phyloP scores from a whole-genome alignment of 2,797 vertebrate genomes.

The Alectoris magna region DNA sequence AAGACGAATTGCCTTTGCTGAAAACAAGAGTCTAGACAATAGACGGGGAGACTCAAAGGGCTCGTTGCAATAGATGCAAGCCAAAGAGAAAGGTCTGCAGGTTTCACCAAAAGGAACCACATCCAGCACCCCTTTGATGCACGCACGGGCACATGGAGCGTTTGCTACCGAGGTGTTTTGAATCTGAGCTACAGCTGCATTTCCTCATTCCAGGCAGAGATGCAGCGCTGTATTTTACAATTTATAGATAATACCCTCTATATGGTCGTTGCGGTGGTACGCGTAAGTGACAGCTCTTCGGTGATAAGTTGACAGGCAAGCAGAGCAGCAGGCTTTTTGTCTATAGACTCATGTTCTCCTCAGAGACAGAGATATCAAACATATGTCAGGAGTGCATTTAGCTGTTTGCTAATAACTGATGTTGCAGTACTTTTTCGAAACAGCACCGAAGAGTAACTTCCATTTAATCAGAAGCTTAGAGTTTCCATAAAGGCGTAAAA shows the following conservation, averaged over 20 bases:
- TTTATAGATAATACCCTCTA: not conserved
- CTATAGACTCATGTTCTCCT: not conserved
- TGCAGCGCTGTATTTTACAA: not conserved
- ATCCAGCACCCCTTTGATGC: not conserved
- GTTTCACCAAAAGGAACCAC: not conserved
- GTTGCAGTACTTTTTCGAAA: not conserved
- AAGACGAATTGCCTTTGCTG: conserved; percentile 1
- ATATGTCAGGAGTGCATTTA: not conserved
- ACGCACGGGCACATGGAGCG: not conserved
- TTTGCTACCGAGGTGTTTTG: not conserved
- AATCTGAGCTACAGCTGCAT: not conserved
- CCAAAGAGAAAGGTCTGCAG: not conserved
- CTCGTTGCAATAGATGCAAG: not conserved
- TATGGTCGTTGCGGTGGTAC: not conserved
- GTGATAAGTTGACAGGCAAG: conserved; percentile 13
- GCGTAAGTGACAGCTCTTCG: not conserved
- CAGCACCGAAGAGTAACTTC: not conserved
- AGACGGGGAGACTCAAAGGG: not conserved
- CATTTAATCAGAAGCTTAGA: not conserved
- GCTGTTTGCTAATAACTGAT: not conserved
- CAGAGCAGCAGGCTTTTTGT: conserved; percentile 3
- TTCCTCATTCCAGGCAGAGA: not conserved
- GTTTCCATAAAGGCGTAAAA: not conserved
- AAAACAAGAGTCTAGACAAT: not conserved
- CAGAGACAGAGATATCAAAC: not conserved